phyloP scores from a whole-genome alignment of 2,113 vertebrate genomes.

The Malurus alboscapulatus region DNA sequence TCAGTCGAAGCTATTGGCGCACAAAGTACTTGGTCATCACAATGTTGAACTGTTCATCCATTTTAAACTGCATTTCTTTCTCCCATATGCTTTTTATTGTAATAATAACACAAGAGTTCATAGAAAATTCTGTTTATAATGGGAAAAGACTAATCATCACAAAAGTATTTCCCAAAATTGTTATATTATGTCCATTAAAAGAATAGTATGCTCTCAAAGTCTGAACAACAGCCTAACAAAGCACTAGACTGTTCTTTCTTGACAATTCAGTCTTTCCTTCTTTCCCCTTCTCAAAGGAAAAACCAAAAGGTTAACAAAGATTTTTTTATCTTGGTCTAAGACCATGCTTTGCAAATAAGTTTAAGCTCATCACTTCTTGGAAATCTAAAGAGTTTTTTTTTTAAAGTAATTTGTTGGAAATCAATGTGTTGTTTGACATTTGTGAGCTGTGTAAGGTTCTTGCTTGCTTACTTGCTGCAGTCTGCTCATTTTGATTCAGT shows the following conservation, averaged over 20 bases:
- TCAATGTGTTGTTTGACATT: accelerated
- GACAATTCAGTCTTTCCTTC: neutral
- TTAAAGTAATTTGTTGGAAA: neutral
- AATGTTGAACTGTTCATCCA: neutral
- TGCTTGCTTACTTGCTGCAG: neutral
- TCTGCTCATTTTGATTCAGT: neutral
- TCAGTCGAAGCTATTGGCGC: neutral
- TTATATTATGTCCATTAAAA: neutral
- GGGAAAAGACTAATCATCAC: neutral
- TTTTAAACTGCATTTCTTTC: neutral
- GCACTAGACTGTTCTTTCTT: neutral
- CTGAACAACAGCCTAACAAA: neutral
- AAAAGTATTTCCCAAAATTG: neutral
- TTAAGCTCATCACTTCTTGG: neutral
- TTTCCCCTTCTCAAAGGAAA: neutral
- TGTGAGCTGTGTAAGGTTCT: neutral
- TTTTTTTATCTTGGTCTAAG: neutral
- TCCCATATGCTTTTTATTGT: neutral
- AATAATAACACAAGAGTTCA: neutral
- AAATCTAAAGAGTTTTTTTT: neutral
- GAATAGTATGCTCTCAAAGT: neutral
- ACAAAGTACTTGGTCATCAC: neutral
- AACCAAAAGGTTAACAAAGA: neutral
- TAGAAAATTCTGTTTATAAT: neutral
- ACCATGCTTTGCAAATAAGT: neutral